Evolutionary conservation across 2,797 vertebrate species (phyloP).

Genomic region (Cuculus canorus): DNA sequence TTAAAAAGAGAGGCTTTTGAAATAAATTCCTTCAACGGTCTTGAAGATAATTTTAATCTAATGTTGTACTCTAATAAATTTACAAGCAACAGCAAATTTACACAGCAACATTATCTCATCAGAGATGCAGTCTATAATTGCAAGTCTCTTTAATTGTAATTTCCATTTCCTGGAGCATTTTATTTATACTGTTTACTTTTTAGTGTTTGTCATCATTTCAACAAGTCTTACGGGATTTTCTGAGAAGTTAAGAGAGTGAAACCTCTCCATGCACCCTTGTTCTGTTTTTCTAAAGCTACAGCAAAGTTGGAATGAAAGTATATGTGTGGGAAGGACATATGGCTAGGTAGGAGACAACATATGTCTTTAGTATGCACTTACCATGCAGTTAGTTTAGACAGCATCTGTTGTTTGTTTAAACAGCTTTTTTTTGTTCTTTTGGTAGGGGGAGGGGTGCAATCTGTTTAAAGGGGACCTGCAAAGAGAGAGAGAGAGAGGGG

Average conservation of each 20-base stretch:
- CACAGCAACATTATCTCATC: background rate
- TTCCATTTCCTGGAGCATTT: slow-evolving; percentile 32
- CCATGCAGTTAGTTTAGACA: slow-evolving; percentile 49
- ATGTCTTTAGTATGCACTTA: slow-evolving; percentile 61
- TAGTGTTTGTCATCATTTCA: background rate
- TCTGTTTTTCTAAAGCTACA: slow-evolving; percentile 10
- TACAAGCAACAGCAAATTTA: background rate
- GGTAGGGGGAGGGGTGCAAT: slow-evolving; percentile 9
- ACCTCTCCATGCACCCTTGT: background rate
- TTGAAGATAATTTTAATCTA: background rate
- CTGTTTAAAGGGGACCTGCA: slow-evolving; percentile 35
- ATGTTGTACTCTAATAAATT: background rate
- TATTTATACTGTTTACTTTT: slow-evolving; percentile 7
- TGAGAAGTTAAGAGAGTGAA: background rate
- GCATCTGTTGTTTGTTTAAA: slow-evolving; percentile 75
- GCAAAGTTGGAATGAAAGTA: slow-evolving; percentile 7
- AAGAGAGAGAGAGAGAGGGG: background rate
- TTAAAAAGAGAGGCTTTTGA: background rate
- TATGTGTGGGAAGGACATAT: slow-evolving; percentile 64
- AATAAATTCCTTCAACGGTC: background rate
- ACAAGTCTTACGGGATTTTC: background rate
- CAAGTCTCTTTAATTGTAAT: background rate
- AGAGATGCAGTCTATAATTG: background rate
- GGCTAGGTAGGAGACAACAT: slow-evolving; percentile 60
- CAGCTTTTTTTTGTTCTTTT: background rate